Percentiles rank a stretch among this genome's conserved stretches.
Evolutionary conservation across 2,888 invertebrate species (phyloP).

Genomic region (Oithona nana): DNA sequence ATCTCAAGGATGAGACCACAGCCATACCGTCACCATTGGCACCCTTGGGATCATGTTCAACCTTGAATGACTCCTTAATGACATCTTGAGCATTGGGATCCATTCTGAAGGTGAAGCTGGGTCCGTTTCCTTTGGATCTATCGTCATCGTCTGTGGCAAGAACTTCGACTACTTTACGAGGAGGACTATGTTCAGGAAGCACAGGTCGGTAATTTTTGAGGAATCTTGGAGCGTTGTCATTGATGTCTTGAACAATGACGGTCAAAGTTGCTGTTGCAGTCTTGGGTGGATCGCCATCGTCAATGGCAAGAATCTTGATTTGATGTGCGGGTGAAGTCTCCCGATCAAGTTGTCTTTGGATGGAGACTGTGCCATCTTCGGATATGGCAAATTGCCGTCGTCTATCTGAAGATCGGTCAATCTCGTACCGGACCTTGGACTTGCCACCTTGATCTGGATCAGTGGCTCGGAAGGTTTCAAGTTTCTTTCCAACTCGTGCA

Average conservation of each 20-base stretch:
- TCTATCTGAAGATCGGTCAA: slow-evolving; percentile 75
- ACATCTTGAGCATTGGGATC: slow-evolving; percentile 85
- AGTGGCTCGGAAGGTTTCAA: slow-evolving; percentile 83
- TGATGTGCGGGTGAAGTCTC: slow-evolving; percentile 89
- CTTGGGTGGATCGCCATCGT: slow-evolving; percentile 78
- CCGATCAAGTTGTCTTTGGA: slow-evolving; percentile 60
- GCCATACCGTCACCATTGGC: slow-evolving; percentile 96
- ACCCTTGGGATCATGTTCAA: slow-evolving; percentile 90
- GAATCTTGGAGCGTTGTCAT: slow-evolving; percentile 84
- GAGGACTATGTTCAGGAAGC: slow-evolving; percentile 74
- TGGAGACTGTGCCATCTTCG: slow-evolving; percentile 73
- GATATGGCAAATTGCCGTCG: slow-evolving; percentile 84
- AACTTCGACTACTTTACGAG: slow-evolving; percentile 76
- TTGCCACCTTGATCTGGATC: slow-evolving; percentile 62
- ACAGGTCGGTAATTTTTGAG: slow-evolving; percentile 47
- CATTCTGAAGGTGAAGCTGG: slow-evolving; percentile 83
- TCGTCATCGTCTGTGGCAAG: slow-evolving; percentile 85
- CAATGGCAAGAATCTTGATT: slow-evolving; percentile 85
- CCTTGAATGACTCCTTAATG: slow-evolving; percentile 80
- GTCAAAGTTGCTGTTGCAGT: slow-evolving; percentile 83
- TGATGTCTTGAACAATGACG: slow-evolving; percentile 83
- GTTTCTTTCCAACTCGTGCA: slow-evolving; percentile 65
- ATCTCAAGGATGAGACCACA: slow-evolving; percentile 74
- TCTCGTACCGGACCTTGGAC: slow-evolving; percentile 47
- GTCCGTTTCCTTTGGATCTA: slow-evolving; percentile 79